Evolutionary conservation across 2,113 vertebrate species (phyloP), one percentile per base, ranked within the genome.

Genomic region (Saimiri boliviensis): DNA sequence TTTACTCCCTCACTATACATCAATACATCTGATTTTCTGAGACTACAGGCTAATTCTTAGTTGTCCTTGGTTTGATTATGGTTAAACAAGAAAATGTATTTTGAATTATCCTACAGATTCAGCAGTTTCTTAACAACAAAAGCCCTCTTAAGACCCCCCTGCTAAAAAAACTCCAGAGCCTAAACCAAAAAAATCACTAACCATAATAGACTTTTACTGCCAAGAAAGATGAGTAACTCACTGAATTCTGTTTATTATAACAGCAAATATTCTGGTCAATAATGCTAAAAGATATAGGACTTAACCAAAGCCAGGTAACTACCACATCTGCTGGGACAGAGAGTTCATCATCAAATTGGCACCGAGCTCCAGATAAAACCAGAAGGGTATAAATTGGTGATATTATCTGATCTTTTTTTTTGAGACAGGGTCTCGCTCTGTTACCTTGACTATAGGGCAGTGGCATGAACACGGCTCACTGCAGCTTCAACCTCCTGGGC

Each of bases 111-210:
- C 76, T 92, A 95, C 32, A 82, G 9, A 58, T 52, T 86, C 45
- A 86, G 30, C 42, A 93, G 40, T 89, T 94, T 91, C 93, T 14
- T 77, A 81, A 13, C 91, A 20, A 94, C 16, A 94, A 90, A 88
- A 93, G n/a, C 12, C 23, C 17, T 30, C 66, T 71, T 20, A 27
- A 73, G 11, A 73, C 45, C 1, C 5, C 35, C 27, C 16, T 13
- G 42, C 42, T 42, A 30, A 80, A 54, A 42, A 47, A 40, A 20
- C 37, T 87, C 74, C 27, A 87, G 10, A 54, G 13, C 13, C 68
- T 88, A 95, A 96, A 94, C n/a, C 7, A 93, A 45, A 91, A 91
- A 97, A 77, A 89, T 94, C 68, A 74, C 30, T 70, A 94, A 92
- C 8, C 68, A 80, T 5, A 32, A 93, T n/a, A 60, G 40, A 96